phyloP scores from a whole-genome alignment of 2,888 invertebrate genomes.

The Cryptophagus acutangulus region DNA sequence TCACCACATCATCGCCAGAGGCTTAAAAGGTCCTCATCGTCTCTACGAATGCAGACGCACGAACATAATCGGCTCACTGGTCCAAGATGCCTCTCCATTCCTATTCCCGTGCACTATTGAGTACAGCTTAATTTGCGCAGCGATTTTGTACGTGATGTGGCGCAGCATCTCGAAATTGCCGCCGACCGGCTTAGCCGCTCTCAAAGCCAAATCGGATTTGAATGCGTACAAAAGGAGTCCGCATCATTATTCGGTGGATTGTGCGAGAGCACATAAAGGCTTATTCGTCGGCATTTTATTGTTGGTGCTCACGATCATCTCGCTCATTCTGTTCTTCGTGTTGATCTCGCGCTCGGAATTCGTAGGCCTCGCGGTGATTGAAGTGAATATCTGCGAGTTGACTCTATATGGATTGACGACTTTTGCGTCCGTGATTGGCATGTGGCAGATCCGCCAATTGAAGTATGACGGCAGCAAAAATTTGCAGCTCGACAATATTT shows the following conservation, averaged over 20 bases:
- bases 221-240: constrained; percentile 70
- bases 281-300: constrained; percentile 78
- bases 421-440: constrained; percentile 49
- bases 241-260: constrained; percentile 90
- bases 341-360: constrained; percentile 59
- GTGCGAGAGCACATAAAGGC: constrained; percentile 89
- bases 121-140: constrained; percentile 94
- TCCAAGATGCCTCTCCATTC: constrained; percentile 52
- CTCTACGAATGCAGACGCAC: constrained; percentile 85
- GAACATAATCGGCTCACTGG: constrained; percentile 80
- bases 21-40: constrained; percentile 80
- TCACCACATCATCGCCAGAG: constrained; percentile 68
- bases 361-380: constrained; percentile 62
- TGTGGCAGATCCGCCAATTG: constrained; percentile 64
- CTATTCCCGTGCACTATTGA: constrained; percentile 94
- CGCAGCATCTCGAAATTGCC: constrained; percentile 73
- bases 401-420: constrained; percentile 64
- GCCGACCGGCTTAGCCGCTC: constrained; percentile 24
- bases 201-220: constrained; percentile 48
- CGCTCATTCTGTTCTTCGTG: constrained; percentile 86
- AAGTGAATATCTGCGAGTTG: constrained; percentile 73
- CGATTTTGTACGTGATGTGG: constrained; percentile 96
- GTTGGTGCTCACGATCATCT: constrained; percentile 73
- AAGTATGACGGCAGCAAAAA: constrained; percentile 57
- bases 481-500: constrained; percentile 64